Conservation (phyloP, 2,113 vertebrate species). For the Ursus arctos region DNA sequence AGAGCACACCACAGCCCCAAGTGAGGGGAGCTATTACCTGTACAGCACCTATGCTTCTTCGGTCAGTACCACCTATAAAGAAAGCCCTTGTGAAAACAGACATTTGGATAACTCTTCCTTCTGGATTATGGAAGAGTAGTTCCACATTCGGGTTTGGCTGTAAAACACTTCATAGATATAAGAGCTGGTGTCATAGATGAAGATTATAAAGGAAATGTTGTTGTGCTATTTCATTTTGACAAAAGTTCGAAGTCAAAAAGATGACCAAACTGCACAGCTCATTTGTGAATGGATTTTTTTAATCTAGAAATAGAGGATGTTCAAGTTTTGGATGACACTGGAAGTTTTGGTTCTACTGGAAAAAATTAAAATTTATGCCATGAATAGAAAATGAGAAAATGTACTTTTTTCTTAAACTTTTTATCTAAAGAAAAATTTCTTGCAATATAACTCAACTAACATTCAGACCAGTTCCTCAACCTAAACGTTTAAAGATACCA, state of each 20-base stretch:
- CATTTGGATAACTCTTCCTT: not conserved
- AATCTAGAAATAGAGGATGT: slow-evolving; percentile 93
- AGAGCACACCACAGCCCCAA: not conserved
- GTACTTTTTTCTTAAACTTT: slow-evolving; percentile 11
- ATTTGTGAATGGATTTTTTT: slow-evolving; percentile 93
- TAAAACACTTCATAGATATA: not conserved
- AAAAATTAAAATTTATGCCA: slow-evolving; percentile 87
- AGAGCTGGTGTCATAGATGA: slow-evolving; percentile 96
- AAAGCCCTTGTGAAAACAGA: not conserved
- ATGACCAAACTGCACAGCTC: slow-evolving; percentile 94
- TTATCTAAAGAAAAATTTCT: not conserved
- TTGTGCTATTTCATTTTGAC: slow-evolving; percentile 96
- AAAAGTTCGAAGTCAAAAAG: slow-evolving; percentile 92
- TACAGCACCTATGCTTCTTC: not conserved
- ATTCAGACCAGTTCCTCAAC: not conserved
- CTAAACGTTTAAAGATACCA: not conserved
- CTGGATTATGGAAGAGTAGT: not conserved
- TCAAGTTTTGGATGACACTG: slow-evolving; percentile 91
- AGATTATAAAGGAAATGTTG: slow-evolving; percentile 96
- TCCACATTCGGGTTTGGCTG: not conserved
- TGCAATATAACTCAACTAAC: not conserved
- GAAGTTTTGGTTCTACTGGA: slow-evolving; percentile 96
- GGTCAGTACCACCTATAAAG: not conserved
- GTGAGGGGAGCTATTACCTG: not conserved
- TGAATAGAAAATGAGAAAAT: slow-evolving; percentile 3